Conservation (phyloP, 2,113 vertebrate species). For the Callocephalon fimbriatum region DNA sequence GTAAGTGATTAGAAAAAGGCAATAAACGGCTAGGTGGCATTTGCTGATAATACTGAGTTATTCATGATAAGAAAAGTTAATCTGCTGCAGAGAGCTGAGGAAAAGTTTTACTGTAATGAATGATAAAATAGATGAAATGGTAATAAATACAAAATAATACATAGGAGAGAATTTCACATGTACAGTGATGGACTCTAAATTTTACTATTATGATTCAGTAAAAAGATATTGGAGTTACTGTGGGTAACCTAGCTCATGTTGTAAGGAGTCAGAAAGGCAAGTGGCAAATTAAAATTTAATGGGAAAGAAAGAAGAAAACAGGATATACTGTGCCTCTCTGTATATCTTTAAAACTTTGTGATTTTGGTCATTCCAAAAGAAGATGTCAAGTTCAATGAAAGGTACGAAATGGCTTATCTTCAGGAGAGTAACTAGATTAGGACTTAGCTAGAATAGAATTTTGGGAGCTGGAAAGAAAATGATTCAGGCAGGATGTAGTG, state of each 20-base stretch:
- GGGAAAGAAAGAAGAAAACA: not conserved
- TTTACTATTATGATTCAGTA: not conserved
- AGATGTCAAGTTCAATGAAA: not conserved
- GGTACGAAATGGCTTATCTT: not conserved
- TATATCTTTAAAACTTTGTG: not conserved
- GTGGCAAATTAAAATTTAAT: not conserved
- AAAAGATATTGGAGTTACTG: not conserved
- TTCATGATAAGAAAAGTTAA: not conserved
- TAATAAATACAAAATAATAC: not conserved
- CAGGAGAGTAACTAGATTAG: not conserved
- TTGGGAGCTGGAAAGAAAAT: not conserved
- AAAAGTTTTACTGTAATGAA: not conserved
- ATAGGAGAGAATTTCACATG: not conserved
- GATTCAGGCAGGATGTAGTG: not conserved
- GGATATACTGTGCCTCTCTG: not conserved
- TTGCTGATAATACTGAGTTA: not conserved
- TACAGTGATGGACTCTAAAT: not conserved
- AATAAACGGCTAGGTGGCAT: not conserved
- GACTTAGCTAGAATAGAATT: conserved; percentile 1
- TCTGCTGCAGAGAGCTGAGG: not conserved
- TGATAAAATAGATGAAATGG: not conserved
- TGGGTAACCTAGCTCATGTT: not conserved
- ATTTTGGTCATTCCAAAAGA: not conserved
- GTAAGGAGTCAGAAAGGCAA: not conserved
- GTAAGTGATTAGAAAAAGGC: not conserved